A percentile compares a stretch with the other conserved stretches of the same genome.
These are phyloP conservation scores for Drosophila suboccidentalis DNA, from an alignment of 2,888 invertebrate genomes.

Conservation along the genomic window DNA sequence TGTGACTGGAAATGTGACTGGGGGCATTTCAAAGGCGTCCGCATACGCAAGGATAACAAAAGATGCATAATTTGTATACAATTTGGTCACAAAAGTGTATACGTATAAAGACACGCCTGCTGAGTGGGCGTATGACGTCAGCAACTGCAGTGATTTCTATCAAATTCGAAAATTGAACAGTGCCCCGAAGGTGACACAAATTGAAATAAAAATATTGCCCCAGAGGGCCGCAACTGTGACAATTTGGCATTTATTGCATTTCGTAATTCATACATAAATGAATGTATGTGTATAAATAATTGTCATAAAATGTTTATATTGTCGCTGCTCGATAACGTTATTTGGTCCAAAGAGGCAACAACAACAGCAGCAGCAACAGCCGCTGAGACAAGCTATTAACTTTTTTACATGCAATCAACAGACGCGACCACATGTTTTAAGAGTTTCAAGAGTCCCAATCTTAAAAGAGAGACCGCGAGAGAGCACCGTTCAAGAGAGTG, in stretches of 20 bases:
- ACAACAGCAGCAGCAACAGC: slow-evolving; percentile 36
- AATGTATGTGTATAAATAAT: slow-evolving; percentile 26
- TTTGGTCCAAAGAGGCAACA: slow-evolving; percentile 52
- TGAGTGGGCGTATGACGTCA: slow-evolving; percentile 48
- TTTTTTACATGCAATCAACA: slow-evolving; percentile 60
- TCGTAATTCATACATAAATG: slow-evolving; percentile 38
- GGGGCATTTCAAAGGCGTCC: slow-evolving; percentile 23
- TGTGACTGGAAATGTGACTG: slow-evolving; percentile 17
- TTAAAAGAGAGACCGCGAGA: slow-evolving; percentile 38
- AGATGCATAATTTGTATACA: slow-evolving; percentile 46
- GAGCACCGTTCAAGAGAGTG: slow-evolving; percentile 40
- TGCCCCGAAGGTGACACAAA: slow-evolving; percentile 62
- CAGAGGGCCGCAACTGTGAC: slow-evolving; percentile 34
- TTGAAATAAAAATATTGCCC: slow-evolving; percentile 53
- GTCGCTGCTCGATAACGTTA: slow-evolving; percentile 40
- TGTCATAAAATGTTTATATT: slow-evolving; percentile 47
- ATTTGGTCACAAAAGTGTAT: slow-evolving; percentile 23
- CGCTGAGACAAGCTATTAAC: slow-evolving; percentile 42
- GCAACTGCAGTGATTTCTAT: slow-evolving; percentile 50
- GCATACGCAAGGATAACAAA: slow-evolving; percentile 37
- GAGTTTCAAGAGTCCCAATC: slow-evolving; percentile 52
- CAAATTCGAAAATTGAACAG: slow-evolving; percentile 37
- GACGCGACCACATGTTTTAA: slow-evolving; percentile 47
- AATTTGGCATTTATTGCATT: slow-evolving; percentile 63
- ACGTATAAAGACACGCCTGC: slow-evolving; percentile 22